A percentile compares a stretch with the other conserved stretches of the same genome.
phyloP scores from a whole-genome alignment of 1,140 invertebrate species.

The Chrysomallon squamiferum region DNA sequence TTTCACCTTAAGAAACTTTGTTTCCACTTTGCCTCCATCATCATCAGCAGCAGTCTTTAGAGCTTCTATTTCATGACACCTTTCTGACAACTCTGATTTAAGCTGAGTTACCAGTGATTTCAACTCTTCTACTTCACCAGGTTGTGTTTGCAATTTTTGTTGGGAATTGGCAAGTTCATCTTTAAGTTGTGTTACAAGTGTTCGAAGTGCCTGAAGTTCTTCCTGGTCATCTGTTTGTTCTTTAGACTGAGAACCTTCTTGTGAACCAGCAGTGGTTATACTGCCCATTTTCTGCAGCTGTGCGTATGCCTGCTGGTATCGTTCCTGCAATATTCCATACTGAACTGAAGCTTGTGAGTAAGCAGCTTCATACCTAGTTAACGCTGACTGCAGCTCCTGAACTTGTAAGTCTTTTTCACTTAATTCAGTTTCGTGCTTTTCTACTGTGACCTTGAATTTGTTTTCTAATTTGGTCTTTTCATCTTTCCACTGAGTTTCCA shows the following conservation, averaged over 20 bases:
- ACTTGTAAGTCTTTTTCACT: slow-evolving; percentile 68
- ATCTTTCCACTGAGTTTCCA: slow-evolving; percentile 75
- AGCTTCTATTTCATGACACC: slow-evolving; percentile 16
- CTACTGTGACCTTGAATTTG: slow-evolving; percentile 62
- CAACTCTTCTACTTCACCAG: slow-evolving; percentile 6
- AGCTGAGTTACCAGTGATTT: slow-evolving; percentile 12
- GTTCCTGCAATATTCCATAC: slow-evolving; percentile 48
- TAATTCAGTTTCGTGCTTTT: slow-evolving; percentile 54
- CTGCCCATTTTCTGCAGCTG: not conserved
- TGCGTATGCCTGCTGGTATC: slow-evolving; percentile 42
- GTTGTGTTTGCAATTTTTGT: not conserved
- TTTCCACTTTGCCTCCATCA: slow-evolving; percentile 29
- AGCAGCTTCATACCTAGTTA: slow-evolving; percentile 44
- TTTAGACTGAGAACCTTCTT: not conserved
- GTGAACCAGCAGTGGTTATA: not conserved
- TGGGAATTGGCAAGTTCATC: slow-evolving; percentile 2
- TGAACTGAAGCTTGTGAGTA: slow-evolving; percentile 50
- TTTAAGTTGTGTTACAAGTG: slow-evolving; percentile 12
- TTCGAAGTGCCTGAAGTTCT: not conserved
- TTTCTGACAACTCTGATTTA: slow-evolving; percentile 26
- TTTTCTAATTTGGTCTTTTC: slow-evolving; percentile 71
- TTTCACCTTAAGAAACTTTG: slow-evolving; percentile 81
- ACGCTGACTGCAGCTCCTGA: slow-evolving; percentile 39
- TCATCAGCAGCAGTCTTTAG: slow-evolving; percentile 9
- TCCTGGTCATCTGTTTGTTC: not conserved